phyloP scores from a whole-genome alignment of 1,140 invertebrate species.

The Oryzaephilus surinamensis region DNA sequence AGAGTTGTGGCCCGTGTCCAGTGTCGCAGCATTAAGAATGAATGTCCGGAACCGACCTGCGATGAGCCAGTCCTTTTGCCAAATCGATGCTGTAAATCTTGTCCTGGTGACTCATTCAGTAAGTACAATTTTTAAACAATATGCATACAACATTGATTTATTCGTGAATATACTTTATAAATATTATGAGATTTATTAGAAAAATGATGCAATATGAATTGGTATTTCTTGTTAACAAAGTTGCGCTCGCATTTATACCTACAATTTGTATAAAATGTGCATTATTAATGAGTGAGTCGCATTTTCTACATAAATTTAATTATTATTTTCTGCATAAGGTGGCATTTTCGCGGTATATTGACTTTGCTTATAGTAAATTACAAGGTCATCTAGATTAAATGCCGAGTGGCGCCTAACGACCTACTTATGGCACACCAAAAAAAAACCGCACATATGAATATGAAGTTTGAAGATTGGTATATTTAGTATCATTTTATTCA shows the following conservation, averaged over 20 bases:
- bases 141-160: constrained; percentile 3
- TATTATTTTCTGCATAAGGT: constrained; percentile 12
- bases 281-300: constrained; percentile 12
- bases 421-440: constrained; percentile 4
- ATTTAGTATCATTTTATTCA: too few relatives aligned
- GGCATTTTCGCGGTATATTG: constrained; percentile 15
- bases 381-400: constrained; percentile 12
- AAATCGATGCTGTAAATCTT: constrained; percentile 81
- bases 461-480: too few relatives aligned
- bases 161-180: not conserved
- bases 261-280: too few relatives aligned
- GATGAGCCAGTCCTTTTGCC: constrained; percentile 74
- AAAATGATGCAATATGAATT: constrained; percentile 8
- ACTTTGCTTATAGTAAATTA: constrained; percentile 4
- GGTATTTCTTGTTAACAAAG: constrained; percentile 12
- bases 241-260: too few relatives aligned
- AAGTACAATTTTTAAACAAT: constrained; percentile 38
- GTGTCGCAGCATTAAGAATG: constrained; percentile 81
- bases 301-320: constrained; percentile 14
- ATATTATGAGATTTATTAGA: too few relatives aligned
- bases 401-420: constrained; percentile 9
- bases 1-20: constrained; percentile 73
- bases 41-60: constrained; percentile 77
- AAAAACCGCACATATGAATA: constrained; percentile 1
- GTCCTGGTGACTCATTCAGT: constrained; percentile 65